Evolutionary conservation across 2,113 vertebrate species (phyloP).

Genomic region (Cheilinus undulatus): DNA sequence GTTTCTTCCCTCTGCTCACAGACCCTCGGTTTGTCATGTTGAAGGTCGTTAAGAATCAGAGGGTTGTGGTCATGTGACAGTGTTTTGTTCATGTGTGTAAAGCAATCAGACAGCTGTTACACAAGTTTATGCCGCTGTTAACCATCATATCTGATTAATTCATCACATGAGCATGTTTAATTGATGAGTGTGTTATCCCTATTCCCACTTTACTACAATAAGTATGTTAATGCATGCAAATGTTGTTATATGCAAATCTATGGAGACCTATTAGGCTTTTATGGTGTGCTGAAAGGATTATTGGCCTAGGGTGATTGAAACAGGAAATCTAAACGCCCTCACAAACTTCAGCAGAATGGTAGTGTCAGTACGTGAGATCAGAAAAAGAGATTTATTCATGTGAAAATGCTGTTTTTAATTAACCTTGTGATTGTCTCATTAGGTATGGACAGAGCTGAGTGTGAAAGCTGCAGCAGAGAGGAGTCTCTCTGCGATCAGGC

Average conservation of each 20-base stretch:
- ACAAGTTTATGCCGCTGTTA: slow-evolving; percentile 22
- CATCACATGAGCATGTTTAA: slow-evolving; percentile 31
- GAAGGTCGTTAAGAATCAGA: too few relatives aligned
- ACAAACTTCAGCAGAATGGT: slow-evolving; percentile 18
- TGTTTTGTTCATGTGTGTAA: neutral
- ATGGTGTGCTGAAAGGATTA: slow-evolving; percentile 37
- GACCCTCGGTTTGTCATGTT: too few relatives aligned
- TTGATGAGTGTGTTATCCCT: slow-evolving; percentile 22
- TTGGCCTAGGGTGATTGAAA: slow-evolving; percentile 32
- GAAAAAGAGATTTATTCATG: slow-evolving; percentile 23
- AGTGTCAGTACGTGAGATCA: neutral
- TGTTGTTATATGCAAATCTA: slow-evolving; percentile 52
- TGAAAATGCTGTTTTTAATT: slow-evolving; percentile 17
- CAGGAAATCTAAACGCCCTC: slow-evolving; percentile 24
- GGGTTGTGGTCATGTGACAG: too few relatives aligned
- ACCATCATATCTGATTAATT: slow-evolving; percentile 18
- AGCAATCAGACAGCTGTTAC: slow-evolving; percentile 6
- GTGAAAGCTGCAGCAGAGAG: slow-evolving; percentile 4
- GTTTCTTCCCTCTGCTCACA: too few relatives aligned
- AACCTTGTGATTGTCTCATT: slow-evolving; percentile 11
- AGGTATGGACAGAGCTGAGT: neutral
- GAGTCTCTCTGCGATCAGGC: slow-evolving; percentile 11
- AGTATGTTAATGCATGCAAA: slow-evolving; percentile 52
- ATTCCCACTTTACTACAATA: slow-evolving; percentile 38
- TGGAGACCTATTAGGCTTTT: slow-evolving; percentile 35